Evolutionary conservation across 2,113 vertebrate species (phyloP).

Genomic region (Paedocypris sp.): DNA sequence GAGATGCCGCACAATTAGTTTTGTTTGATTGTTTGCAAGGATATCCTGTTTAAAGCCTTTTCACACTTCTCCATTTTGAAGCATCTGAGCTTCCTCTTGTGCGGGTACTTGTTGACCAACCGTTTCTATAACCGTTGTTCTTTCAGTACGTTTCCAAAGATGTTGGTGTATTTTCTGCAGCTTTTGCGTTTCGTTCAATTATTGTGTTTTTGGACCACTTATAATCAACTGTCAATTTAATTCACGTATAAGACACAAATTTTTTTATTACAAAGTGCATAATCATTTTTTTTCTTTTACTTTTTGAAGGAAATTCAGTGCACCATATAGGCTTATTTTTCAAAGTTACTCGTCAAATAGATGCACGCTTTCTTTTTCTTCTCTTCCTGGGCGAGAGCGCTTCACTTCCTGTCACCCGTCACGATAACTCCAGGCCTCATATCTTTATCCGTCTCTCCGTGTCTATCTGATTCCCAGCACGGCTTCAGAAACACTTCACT

Average conservation of each 20-base stretch:
- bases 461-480: not conserved
- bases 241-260: too few relatives aligned
- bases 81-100: slow-evolving; percentile 28
- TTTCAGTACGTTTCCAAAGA: too few relatives aligned
- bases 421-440: not conserved
- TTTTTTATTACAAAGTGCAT: too few relatives aligned
- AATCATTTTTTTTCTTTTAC: too few relatives aligned
- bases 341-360: slow-evolving; percentile 16
- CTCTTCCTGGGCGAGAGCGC: slow-evolving; percentile 26
- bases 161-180: too few relatives aligned
- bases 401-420: slow-evolving; percentile 29
- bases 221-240: too few relatives aligned
- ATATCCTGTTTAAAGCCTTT: slow-evolving; percentile 31
- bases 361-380: slow-evolving; percentile 4
- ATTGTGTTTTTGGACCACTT: too few relatives aligned
- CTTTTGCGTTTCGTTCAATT: too few relatives aligned
- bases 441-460: not conserved
- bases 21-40: slow-evolving; percentile 2
- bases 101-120: not conserved
- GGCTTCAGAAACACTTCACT: not conserved
- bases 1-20: too few relatives aligned
- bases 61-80: slow-evolving; percentile 23
- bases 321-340: slow-evolving; percentile 3
- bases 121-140: too few relatives aligned
- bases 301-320: too few relatives aligned